phyloP scores from a whole-genome alignment of 2,888 invertebrate species.

The Calephelis perditalis region DNA sequence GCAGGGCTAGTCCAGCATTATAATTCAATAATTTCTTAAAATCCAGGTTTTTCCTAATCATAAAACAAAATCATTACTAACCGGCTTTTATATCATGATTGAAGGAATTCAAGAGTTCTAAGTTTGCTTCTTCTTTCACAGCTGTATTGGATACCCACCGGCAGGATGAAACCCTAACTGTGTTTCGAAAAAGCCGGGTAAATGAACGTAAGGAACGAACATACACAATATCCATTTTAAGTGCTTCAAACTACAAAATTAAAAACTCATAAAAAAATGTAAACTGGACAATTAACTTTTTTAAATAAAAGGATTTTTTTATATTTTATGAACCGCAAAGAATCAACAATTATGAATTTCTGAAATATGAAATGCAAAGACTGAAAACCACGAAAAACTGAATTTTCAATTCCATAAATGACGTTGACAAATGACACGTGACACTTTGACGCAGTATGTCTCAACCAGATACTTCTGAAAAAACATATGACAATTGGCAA shows the following conservation, averaged over 20 bases:
- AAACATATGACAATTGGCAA: no score
- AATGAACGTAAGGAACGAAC: slow-evolving; percentile 46
- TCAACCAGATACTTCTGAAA: no score
- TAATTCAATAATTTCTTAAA: neutral
- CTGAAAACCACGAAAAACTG: no score
- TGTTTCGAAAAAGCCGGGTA: slow-evolving; percentile 58
- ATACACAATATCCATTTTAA: slow-evolving; percentile 47
- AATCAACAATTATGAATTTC: no score
- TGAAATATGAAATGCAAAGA: no score
- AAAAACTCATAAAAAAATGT: neutral
- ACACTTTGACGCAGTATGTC: no score
- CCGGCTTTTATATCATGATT: slow-evolving; percentile 60
- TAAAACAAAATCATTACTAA: slow-evolving; percentile 31
- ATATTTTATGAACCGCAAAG: no score
- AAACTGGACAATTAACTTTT: neutral
- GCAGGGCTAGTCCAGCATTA: neutral
- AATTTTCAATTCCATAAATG: no score
- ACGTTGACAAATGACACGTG: no score
- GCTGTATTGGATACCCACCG: slow-evolving; percentile 47
- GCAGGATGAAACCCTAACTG: slow-evolving; percentile 40
- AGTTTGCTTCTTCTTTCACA: slow-evolving; percentile 52
- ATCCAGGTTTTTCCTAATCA: no score
- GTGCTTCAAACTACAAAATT: slow-evolving; percentile 1
- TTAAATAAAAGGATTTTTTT: no score
- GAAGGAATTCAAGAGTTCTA: slow-evolving; percentile 49